Percentiles rank a stretch among this genome's conserved stretches.
Evolutionary conservation across 1,140 invertebrate species (phyloP).

Genomic region (Aphaenogaster ashmeadi): DNA sequence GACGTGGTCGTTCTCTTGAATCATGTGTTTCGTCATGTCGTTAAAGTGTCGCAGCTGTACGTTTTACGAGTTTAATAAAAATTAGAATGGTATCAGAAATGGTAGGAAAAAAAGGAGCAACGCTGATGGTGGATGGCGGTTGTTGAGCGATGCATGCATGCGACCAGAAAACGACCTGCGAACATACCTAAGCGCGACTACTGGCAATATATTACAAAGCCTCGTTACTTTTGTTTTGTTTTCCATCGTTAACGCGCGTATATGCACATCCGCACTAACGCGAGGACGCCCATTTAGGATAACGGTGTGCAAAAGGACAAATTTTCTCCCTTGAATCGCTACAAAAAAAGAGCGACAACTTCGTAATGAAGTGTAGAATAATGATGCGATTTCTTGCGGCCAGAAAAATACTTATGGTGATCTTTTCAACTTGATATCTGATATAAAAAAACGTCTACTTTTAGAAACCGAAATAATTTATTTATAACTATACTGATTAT

Average conservation of each 20-base stretch:
- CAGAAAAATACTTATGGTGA: not conserved
- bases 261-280: constrained; percentile 17
- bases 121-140: constrained; percentile 19
- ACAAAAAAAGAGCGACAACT: constrained; percentile 18
- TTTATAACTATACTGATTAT: not conserved
- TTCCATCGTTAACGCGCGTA: constrained; percentile 75
- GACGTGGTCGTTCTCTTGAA: not conserved
- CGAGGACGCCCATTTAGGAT: constrained; percentile 22
- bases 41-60: constrained; percentile 65
- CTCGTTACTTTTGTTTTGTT: constrained; percentile 76
- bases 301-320: constrained; percentile 46
- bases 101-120: not conserved
- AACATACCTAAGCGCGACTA: constrained; percentile 58
- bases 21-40: constrained; percentile 14
- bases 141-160: constrained; percentile 39
- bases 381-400: constrained; percentile 1
- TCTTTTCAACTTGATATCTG: not conserved
- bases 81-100: constrained; percentile 65
- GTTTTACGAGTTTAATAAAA: constrained; percentile 80
- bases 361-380: constrained; percentile 37
- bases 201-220: constrained; percentile 76
- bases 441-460: not conserved
- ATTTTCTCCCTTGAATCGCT: constrained; percentile 39
- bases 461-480: not conserved
- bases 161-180: constrained; percentile 52